Percentiles rank a stretch among this genome's conserved stretches.
Evolutionary conservation across 1,140 invertebrate genomes (phyloP).

Genomic region (Himalopsyche phryganea): DNA sequence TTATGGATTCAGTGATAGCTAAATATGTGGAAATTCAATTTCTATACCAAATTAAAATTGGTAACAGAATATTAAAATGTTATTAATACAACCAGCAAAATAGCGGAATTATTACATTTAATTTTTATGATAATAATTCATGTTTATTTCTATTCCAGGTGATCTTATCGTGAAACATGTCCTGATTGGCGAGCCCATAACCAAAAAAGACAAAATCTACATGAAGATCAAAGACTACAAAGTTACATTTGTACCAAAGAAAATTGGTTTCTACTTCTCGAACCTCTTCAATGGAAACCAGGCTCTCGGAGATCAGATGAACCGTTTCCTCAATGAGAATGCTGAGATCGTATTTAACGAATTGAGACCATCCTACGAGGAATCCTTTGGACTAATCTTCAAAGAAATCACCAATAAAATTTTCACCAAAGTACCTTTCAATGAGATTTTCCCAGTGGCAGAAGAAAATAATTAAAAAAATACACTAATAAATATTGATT

Average conservation of each 20-base stretch:
- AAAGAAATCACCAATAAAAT: conserved; percentile 59
- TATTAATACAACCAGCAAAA: no score
- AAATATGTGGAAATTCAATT: no score
- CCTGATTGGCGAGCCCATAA: conserved; percentile 55
- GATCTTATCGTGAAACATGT: conserved; percentile 58
- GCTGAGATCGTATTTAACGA: conserved; percentile 63
- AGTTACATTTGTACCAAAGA: conserved; percentile 54
- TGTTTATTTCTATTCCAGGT: conserved; percentile 42
- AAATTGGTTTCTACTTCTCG: conserved; percentile 55
- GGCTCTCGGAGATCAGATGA: conserved; percentile 55
- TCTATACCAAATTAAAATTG: no score
- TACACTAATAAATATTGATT: conserved; percentile 1
- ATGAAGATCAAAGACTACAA: conserved; percentile 58
- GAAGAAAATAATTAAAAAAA: conserved; percentile 7
- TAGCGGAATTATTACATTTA: no score
- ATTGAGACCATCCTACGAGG: conserved; percentile 59
- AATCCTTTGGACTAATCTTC: conserved; percentile 60
- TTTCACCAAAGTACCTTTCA: conserved; percentile 61
- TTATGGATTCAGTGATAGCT: no score
- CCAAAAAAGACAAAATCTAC: conserved; percentile 57
- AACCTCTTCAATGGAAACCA: conserved; percentile 62
- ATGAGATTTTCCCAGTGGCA: conserved; percentile 57
- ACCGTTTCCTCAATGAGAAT: conserved; percentile 63
- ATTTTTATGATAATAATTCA: no score
- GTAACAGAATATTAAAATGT: no score